phyloP scores from a whole-genome alignment of 2,113 vertebrate species.

The Platysternon megacephalum region DNA sequence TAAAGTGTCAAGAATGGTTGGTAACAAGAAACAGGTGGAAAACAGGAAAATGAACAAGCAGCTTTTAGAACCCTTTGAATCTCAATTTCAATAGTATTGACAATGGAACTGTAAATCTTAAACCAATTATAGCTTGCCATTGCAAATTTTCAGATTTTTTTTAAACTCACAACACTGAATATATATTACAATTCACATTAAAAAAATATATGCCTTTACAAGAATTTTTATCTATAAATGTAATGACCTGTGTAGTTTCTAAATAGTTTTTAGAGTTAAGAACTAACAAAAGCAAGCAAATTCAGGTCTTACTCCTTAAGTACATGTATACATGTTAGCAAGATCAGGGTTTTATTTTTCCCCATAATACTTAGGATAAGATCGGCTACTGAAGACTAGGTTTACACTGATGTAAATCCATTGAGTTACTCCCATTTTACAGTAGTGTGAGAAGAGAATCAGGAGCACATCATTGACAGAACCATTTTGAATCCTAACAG shows the following conservation, averaged over 20 bases:
- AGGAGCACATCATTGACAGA: not conserved
- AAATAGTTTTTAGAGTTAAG: not conserved
- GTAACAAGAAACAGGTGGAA: not conserved
- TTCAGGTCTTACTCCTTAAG: not conserved
- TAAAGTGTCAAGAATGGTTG: not conserved
- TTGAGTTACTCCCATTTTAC: not conserved
- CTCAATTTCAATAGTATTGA: not conserved
- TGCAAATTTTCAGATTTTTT: not conserved
- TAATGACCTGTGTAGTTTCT: not conserved
- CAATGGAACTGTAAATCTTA: not conserved
- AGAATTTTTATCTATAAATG: not conserved
- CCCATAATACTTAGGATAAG: not conserved
- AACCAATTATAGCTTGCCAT: not conserved
- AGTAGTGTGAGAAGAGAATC: not conserved
- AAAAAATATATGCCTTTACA: not conserved
- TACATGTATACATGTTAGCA: not conserved
- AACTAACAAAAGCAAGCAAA: not conserved
- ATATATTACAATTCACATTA: not conserved
- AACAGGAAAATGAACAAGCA: slow-evolving; percentile 49
- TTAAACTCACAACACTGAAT: not conserved
- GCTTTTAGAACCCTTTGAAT: slow-evolving; percentile 59
- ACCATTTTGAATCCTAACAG: not conserved
- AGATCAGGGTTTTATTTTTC: not conserved
- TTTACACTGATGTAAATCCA: not conserved
- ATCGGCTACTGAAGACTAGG: not conserved